Conservation (phyloP, 2,888 invertebrate species). For the Resseliella maxima region DNA sequence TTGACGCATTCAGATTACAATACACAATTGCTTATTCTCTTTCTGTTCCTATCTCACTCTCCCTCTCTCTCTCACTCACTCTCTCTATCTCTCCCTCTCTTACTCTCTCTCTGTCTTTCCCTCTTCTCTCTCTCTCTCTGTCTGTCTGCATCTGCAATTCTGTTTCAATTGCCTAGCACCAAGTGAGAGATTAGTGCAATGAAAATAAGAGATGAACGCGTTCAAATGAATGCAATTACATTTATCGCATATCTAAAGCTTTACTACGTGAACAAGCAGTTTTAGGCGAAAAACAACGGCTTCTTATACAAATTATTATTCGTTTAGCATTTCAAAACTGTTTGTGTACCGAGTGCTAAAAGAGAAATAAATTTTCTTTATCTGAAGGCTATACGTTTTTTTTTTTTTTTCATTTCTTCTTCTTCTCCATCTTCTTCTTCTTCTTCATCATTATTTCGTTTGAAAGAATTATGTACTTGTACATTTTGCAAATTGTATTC, state of each 20-base stretch:
- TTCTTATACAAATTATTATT: conserved; percentile 7
- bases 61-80: too few species aligned
- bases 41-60: too few species aligned
- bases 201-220: neutral
- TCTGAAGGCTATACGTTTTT: conserved; percentile 2
- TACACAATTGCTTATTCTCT: too few species aligned
- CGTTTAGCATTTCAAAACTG: conserved; percentile 9
- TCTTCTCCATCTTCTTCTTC: too few species aligned
- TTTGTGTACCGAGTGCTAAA: conserved; percentile 8
- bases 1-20: neutral
- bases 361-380: conserved; percentile 33
- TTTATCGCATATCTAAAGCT: conserved; percentile 15
- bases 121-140: too few species aligned
- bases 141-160: too few species aligned
- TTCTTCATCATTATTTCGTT: too few species aligned
- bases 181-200: neutral
- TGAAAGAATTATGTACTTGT: conserved; percentile 15
- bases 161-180: too few species aligned
- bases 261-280: neutral
- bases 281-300: neutral
- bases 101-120: too few species aligned
- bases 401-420: neutral
- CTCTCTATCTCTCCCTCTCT: too few species aligned
- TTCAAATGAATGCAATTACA: conserved; percentile 13
- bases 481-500: conserved; percentile 23